Percentiles rank a stretch among this genome's conserved stretches.
phyloP scores from a whole-genome alignment of 2,888 invertebrate genomes.

The Blomia tropicalis region DNA sequence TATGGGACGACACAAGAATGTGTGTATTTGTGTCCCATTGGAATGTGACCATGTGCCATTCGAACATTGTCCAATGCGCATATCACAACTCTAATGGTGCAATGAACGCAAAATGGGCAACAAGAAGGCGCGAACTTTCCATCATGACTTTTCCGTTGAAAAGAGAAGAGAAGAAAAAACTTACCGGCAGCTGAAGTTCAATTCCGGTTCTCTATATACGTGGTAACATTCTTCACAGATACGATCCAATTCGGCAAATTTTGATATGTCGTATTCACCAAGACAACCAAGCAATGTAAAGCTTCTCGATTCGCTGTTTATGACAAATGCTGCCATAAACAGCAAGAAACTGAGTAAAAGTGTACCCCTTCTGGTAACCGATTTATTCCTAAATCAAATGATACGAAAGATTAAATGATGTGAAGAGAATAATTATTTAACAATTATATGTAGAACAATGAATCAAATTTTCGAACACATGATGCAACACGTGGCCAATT shows the following conservation, averaged over 20 bases:
- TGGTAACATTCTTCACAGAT: constrained; percentile 30
- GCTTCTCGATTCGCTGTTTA: constrained; percentile 18
- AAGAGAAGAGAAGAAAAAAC: constrained; percentile 4
- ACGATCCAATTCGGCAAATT: constrained; percentile 29
- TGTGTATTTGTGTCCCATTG: neutral
- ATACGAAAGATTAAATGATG: neutral
- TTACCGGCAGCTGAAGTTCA: constrained; percentile 28
- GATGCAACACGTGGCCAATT: too few species aligned
- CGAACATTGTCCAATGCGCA: neutral
- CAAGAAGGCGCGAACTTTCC: too few species aligned
- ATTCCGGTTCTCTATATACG: constrained; percentile 28
- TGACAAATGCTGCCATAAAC: constrained; percentile 17
- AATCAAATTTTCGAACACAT: too few species aligned
- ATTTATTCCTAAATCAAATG: constrained; percentile 13
- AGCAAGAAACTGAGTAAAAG: constrained; percentile 16
- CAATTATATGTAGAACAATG: too few species aligned
- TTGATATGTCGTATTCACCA: constrained; percentile 29
- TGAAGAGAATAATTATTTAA: too few species aligned
- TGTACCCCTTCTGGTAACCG: constrained; percentile 6
- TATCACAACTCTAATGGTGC: neutral
- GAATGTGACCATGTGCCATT: neutral
- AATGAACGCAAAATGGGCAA: neutral
- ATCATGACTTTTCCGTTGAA: neutral
- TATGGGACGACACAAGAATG: neutral
- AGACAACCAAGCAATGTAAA: constrained; percentile 28